These are phyloP conservation scores for Pampus argenteus DNA, from an alignment of 2,797 vertebrate genomes.

Conservation along the genomic window DNA sequence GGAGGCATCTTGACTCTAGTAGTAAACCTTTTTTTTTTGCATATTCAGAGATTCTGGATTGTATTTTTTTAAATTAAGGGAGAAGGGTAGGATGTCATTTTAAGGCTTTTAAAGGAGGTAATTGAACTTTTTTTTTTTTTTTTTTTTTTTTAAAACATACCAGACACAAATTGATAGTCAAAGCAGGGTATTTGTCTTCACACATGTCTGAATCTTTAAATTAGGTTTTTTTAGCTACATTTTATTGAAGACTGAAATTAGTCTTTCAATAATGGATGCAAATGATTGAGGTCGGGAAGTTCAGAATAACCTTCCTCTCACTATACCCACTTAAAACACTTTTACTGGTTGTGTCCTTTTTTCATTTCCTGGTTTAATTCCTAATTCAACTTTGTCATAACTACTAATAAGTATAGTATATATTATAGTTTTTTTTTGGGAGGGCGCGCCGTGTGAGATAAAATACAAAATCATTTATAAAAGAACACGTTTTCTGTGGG, in stretches of 20 bases:
- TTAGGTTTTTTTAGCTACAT: no score
- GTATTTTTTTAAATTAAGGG: no score
- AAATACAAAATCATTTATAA: conserved; percentile 46
- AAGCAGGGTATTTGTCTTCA: no score
- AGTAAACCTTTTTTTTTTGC: no score
- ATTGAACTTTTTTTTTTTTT: no score
- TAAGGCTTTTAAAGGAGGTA: not conserved
- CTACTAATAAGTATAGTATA: no score
- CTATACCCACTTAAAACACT: not conserved
- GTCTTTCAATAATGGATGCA: not conserved
- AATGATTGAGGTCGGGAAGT: not conserved
- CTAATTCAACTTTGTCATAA: not conserved
- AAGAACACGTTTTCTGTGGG: conserved; percentile 78
- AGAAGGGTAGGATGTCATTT: not conserved
- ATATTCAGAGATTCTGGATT: no score
- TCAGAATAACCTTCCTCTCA: not conserved
- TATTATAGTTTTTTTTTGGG: no score
- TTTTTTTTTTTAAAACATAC: no score
- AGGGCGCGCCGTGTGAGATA: conserved; percentile 31
- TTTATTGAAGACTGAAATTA: not conserved
- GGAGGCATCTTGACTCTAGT: no score
- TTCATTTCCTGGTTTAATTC: conserved; percentile 1
- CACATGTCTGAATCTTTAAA: no score
- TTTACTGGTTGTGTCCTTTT: not conserved
- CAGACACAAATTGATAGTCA: no score